Evolutionary conservation across 2,888 invertebrate genomes (phyloP), one percentile per base, ranked within the genome.

Genomic region (Nomada goodeniana): DNA sequence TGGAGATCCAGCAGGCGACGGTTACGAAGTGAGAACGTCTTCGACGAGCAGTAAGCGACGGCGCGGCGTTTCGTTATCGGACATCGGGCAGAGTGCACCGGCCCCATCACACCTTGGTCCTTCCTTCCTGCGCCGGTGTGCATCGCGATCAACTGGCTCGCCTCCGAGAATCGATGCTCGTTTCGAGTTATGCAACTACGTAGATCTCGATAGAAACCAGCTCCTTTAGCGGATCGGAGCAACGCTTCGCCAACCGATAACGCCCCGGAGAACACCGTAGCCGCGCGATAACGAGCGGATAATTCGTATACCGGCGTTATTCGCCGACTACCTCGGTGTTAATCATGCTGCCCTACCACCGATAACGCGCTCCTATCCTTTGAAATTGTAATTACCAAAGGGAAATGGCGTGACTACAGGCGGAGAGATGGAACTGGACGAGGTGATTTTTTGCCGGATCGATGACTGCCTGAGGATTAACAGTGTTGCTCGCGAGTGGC

Each of bases 141-240:
- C 78, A 88, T 86, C 86, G 88, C 83, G 82, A 87, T 87, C 76
- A 44, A 59, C 75, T 67, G 70, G n/a, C 77, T 71, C 74, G 78
- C 72, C 86, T 79, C 73, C 81, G 82, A 84, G 86, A 81, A 87
- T 87, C 88, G 87, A 89, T 87, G 76, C 82, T 44, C 82, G 78
- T 80, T 85, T 88, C 89, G 82, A 89, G 89, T 90, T 89, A 89
- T 89, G 89, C 89, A 89, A 89, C 90, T 90, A 90, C 89, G 90
- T 90, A 85, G 89, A 89, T 89, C 89, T 81, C 88, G 89, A 89
- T 89, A 90, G 88, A 86, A 73, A 65, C 57, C 71, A 76, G 80
- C 88, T 83, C 84, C 83, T 83, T 84, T 77, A 84, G 70, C 76
- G 79, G 87, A 86, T 80, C 82, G 76, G 70, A 80, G 73, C 71